A percentile compares a stretch with the other conserved stretches of the same genome.
phyloP scores from a whole-genome alignment of 2,888 invertebrate genomes.

The Orchesellides sinensis region DNA sequence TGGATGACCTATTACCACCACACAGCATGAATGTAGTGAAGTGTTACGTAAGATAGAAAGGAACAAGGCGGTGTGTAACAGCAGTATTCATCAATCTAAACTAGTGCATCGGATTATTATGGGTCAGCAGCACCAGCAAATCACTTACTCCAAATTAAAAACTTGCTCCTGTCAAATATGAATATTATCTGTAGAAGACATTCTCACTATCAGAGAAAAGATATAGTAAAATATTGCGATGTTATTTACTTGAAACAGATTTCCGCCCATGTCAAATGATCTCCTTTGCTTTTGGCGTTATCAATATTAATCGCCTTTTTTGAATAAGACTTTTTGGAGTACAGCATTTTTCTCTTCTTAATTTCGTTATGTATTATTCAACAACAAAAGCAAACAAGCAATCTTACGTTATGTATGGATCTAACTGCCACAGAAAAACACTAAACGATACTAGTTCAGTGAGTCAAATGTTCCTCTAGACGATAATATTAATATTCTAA shows the following conservation, averaged over 20 bases:
- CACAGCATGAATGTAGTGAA: no score
- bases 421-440: not conserved
- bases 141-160: conserved; percentile 27
- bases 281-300: conserved; percentile 11
- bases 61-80: no score
- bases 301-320: not conserved
- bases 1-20: no score
- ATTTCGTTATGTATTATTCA: not conserved
- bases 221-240: not conserved
- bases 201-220: conserved; percentile 4
- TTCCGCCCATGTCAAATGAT: conserved; percentile 38
- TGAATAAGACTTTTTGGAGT: not conserved
- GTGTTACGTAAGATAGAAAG: no score
- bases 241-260: conserved; percentile 21
- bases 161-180: conserved; percentile 24
- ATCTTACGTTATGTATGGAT: not conserved
- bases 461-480: not conserved
- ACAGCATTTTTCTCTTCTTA: not conserved
- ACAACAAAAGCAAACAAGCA: not conserved
- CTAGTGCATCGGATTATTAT: not conserved
- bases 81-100: not conserved
- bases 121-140: not conserved
- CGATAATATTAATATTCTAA: not conserved
- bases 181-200: not conserved
- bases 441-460: not conserved